These are phyloP conservation scores for Meliscaeva auricollis DNA, from an alignment of 2,888 invertebrate species.

Conservation along the genomic window DNA sequence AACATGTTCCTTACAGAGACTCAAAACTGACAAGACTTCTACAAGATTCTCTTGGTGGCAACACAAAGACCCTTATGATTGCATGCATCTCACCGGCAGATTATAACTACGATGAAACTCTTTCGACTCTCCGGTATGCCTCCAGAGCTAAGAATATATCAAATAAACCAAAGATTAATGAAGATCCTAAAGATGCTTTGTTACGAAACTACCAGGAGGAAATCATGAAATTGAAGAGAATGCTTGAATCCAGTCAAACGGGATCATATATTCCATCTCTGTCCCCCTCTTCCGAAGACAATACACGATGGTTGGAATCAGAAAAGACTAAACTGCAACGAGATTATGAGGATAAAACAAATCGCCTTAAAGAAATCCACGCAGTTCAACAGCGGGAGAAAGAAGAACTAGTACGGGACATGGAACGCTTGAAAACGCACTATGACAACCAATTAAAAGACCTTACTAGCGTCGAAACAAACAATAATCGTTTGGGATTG, in stretches of 20 bases:
- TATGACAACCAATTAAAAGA: slow-evolving; percentile 78
- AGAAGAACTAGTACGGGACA: slow-evolving; percentile 78
- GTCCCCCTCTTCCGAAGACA: not conserved
- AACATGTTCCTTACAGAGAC: slow-evolving; percentile 92
- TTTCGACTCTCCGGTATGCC: slow-evolving; percentile 93
- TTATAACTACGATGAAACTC: slow-evolving; percentile 92
- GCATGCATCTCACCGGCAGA: slow-evolving; percentile 93
- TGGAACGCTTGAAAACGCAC: slow-evolving; percentile 77
- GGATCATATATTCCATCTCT: not conserved
- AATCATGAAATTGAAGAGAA: slow-evolving; percentile 87
- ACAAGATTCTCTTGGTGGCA: slow-evolving; percentile 93
- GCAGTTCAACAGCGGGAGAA: slow-evolving; percentile 78
- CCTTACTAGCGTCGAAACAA: slow-evolving; percentile 49
- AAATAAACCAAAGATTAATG: slow-evolving; percentile 93
- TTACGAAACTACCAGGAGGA: slow-evolving; percentile 93
- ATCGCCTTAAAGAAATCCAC: slow-evolving; percentile 82
- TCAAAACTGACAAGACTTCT: slow-evolving; percentile 92
- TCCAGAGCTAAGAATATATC: slow-evolving; percentile 94
- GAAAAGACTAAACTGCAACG: slow-evolving; percentile 82
- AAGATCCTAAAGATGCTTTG: slow-evolving; percentile 95
- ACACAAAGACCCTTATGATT: slow-evolving; percentile 95
- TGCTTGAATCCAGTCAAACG: slow-evolving; percentile 77
- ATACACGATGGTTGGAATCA: slow-evolving; percentile 82
- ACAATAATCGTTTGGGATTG: slow-evolving; percentile 42
- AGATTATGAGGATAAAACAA: slow-evolving; percentile 82